Evolutionary conservation across 2,797 vertebrate genomes (phyloP), one percentile per base, ranked within the genome.

Genomic region (Trematomus bernacchii): DNA sequence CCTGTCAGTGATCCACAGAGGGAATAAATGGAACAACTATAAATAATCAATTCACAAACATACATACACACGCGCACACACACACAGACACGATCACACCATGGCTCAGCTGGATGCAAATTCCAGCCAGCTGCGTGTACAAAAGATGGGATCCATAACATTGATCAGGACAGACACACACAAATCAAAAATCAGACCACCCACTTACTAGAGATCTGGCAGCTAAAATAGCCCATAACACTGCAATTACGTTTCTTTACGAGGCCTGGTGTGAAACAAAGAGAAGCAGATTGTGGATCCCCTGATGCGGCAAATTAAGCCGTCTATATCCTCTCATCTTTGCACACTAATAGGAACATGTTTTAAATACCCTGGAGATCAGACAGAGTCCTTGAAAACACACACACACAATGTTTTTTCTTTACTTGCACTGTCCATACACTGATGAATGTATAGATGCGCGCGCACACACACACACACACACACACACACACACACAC

Each of bases 91-190:
- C 19, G 4, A 27, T 3, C 4, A 5, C 4, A 5, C 27, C 15
- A 21, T 3, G 44, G 71, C 75, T 89, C 82, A 81, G 86, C 77
- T 87, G 83, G 75, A 77, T 55, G 66, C 80, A 78, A 33, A 60
- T 81, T 79, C 68, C 77, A 86, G 73, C 60, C 81, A 87, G 89
- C 87, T 87, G 84, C 50, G 12, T 67, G 66, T 76, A 88, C 85
- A 86, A 87, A 88, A 73, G 84, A 74, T 47, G 37, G 47, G 79
- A 92, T 91, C 90, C 70, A 90, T 92, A 86, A 76, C 66, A 92
- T 89, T 87, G 89, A 93, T 89, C 46, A 4, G 46, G 66, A 75
- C 50, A 77, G 68, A 61, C 55, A 64, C 43, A 65, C 77, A 74
- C 1, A 69, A 7, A 77, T 21, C 3, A 46, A 80, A 19, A 77